Conservation (phyloP, 1,140 invertebrate genomes). For the Reticulitermes speratus region DNA sequence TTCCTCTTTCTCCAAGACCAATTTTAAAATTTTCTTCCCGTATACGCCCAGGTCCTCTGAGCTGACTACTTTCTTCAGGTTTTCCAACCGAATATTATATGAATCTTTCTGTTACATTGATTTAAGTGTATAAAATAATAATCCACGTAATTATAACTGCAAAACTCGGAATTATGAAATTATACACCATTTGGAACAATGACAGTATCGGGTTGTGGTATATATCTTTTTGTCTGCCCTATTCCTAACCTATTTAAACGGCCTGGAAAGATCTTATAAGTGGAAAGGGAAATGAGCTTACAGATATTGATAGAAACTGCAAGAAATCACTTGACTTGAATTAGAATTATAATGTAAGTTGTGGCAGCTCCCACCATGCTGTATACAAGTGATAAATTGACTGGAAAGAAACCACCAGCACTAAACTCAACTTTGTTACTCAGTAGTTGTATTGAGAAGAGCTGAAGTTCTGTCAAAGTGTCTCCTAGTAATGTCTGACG, state of each 20-base stretch:
- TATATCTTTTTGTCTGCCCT: not conserved
- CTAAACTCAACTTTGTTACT: not conserved
- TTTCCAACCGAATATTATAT: no score
- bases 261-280: not conserved
- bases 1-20: no score
- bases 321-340: not conserved
- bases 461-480: not conserved
- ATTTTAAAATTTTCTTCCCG: no score
- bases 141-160: no score
- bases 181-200: not conserved
- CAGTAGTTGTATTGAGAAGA: not conserved
- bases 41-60: no score
- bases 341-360: slow-evolving; percentile 2
- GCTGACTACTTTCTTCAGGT: no score
- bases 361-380: not conserved
- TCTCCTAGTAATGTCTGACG: not conserved
- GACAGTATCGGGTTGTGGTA: not conserved
- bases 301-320: not conserved
- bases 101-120: no score
- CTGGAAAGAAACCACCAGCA: not conserved
- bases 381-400: slow-evolving; percentile 16
- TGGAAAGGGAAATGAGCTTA: not conserved
- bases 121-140: no score
- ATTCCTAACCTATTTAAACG: not conserved
- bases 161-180: not conserved